Percentiles rank a stretch among this genome's conserved stretches.
phyloP scores from a whole-genome alignment of 2,888 invertebrate species.

The Drosophila barbarae region DNA sequence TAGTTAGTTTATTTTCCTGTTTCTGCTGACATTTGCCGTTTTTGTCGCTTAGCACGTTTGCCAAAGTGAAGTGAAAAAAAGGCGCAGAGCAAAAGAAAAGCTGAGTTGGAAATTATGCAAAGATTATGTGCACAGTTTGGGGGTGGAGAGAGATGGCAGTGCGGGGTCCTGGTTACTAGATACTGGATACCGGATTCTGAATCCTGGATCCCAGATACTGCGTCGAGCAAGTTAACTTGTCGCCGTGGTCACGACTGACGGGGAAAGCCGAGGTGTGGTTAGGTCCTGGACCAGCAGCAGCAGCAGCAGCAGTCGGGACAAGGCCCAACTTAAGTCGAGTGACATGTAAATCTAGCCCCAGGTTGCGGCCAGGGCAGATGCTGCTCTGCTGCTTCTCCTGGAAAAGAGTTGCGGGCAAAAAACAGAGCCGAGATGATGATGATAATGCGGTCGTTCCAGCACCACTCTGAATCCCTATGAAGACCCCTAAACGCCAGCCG shows the following conservation, averaged over 20 bases:
- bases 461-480: constrained; percentile 4
- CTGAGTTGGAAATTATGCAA: constrained; percentile 64
- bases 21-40: constrained; percentile 60
- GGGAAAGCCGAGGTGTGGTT: constrained; percentile 30
- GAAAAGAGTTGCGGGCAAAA: constrained; percentile 54
- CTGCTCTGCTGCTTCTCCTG: constrained; percentile 49
- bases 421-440: constrained; percentile 38
- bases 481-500: constrained; percentile 34
- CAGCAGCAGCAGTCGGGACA: constrained; percentile 25
- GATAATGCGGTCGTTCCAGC: constrained; percentile 42
- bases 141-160: constrained; percentile 32
- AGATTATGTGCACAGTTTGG: constrained; percentile 67
- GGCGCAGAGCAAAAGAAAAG: constrained; percentile 16
- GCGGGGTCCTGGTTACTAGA: constrained; percentile 17
- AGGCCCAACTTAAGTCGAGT: constrained; percentile 56
- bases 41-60: constrained; percentile 44
- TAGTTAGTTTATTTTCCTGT: constrained; percentile 47
- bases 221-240: constrained; percentile 50
- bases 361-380: constrained; percentile 60
- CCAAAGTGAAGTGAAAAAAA: constrained; percentile 26
- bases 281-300: constrained; percentile 35
- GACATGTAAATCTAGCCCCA: constrained; percentile 75
- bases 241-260: constrained; percentile 27
- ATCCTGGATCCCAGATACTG: constrained; percentile 26
- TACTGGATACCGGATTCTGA: constrained; percentile 5